Evolutionary conservation across 2,888 invertebrate species (phyloP), one percentile per base, ranked within the genome.

Genomic region (Drymonia ruficornis): DNA sequence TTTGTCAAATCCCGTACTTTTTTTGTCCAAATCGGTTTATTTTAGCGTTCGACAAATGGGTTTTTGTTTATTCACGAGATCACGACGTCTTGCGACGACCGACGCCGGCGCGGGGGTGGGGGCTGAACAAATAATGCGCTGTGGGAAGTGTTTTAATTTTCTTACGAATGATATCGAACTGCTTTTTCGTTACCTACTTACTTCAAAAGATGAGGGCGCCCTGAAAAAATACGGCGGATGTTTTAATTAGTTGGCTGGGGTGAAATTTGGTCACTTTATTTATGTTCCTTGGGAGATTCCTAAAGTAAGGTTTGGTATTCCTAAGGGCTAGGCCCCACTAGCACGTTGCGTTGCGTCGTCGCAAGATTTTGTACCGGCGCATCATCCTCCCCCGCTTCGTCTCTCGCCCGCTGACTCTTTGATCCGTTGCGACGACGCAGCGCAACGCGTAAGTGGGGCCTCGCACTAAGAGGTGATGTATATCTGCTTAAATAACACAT

Each of bases 21-120:
- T 71, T 82, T 80, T 81, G 76, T 79, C 74, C 61, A 83, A 83
- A 83, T 81, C 78, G 74, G 78, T 81, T 84, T 78, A 76, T 73
- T 72, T 78, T 69, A 72, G 71, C 75, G 70, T 78, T 67, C 64
- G 67, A 71, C 62, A 74, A 45, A 84, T 83, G 78, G 81, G 70
- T 70, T 80, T 80, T 66, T 83, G 72, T 85, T 85, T 83, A 81
- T 74, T 74, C 69, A 74, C 67, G 63, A 57, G 29, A 8, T 46
- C 46, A 29, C 31, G 46, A 40, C 12, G 50, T 29, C 50, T 51
- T 36, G 36, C n/a, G 50, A 18, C 38, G 29, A n/a, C 45, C 31
- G 34, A n/a, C 36, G 28, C 23, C 29, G 15, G 68, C 67, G 66
- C 75, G 67, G 61, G 61, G 67, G 69, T 71, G 65, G 67, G 69